Evolutionary conservation across 2,113 vertebrate species (phyloP).

Genomic region (Pterophyllum scalare): DNA sequence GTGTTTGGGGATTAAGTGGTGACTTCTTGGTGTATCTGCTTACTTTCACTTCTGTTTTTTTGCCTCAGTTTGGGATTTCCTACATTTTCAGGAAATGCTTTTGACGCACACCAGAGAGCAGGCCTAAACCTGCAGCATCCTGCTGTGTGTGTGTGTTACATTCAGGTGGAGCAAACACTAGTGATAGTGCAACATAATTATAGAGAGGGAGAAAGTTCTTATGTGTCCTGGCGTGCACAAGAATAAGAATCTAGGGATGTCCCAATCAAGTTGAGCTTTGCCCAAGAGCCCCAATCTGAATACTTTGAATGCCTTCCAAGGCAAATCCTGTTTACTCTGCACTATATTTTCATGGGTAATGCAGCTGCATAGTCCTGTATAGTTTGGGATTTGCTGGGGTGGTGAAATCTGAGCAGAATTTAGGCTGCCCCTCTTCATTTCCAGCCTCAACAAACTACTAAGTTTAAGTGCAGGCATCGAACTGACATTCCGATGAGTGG

Average conservation of each 20-base stretch:
- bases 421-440: neutral
- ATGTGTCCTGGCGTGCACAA: slow-evolving; percentile 32
- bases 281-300: neutral
- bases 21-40: neutral
- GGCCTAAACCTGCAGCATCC: slow-evolving; percentile 35
- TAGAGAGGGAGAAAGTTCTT: slow-evolving; percentile 18
- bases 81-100: neutral
- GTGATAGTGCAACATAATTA: slow-evolving; percentile 29
- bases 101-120: neutral
- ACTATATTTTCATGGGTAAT: neutral
- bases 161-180: neutral
- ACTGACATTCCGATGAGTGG: neutral
- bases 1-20: neutral
- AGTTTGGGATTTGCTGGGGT: neutral
- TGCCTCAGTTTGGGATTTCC: slow-evolving; percentile 25
- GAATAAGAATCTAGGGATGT: neutral
- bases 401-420: neutral
- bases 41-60: neutral
- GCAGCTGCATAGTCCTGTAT: neutral
- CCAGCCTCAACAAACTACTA: neutral
- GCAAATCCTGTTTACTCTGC: neutral
- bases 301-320: slow-evolving; percentile 36
- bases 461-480: neutral
- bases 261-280: slow-evolving; percentile 8
- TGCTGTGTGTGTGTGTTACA: neutral